phyloP scores from a whole-genome alignment of 2,888 invertebrate species.

The Leuctra nigra region DNA sequence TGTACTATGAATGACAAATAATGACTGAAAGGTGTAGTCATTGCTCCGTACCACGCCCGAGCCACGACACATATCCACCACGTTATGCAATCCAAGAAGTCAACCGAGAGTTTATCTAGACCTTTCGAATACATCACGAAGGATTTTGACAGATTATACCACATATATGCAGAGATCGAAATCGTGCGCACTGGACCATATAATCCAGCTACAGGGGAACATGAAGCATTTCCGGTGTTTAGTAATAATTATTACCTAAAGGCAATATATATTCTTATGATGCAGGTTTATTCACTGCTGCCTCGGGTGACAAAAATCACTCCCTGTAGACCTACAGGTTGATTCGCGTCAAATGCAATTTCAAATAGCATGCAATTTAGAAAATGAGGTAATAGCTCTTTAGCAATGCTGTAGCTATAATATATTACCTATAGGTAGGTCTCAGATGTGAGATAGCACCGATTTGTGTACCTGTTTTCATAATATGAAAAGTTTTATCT shows the following conservation, averaged over 20 bases:
- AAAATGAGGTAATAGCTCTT: no score
- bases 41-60: neutral
- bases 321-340: neutral
- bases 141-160: conserved; percentile 12
- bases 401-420: no score
- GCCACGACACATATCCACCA: conserved; percentile 2
- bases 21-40: neutral
- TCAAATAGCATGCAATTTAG: neutral
- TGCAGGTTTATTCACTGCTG: no score
- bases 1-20: conserved; percentile 16
- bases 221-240: conserved; percentile 1
- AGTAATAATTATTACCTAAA: no score
- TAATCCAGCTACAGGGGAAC: neutral
- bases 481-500: no score
- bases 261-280: no score
- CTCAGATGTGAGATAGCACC: no score
- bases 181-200: conserved; percentile 11
- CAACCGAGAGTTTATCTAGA: neutral
- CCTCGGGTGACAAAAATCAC: neutral
- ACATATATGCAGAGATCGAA: conserved; percentile 1
- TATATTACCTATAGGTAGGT: no score
- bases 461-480: no score
- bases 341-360: neutral
- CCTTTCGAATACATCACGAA: conserved; percentile 2
- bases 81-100: neutral